Evolutionary conservation across 2,888 invertebrate genomes (phyloP).

Genomic region (Orthosia gracilis): DNA sequence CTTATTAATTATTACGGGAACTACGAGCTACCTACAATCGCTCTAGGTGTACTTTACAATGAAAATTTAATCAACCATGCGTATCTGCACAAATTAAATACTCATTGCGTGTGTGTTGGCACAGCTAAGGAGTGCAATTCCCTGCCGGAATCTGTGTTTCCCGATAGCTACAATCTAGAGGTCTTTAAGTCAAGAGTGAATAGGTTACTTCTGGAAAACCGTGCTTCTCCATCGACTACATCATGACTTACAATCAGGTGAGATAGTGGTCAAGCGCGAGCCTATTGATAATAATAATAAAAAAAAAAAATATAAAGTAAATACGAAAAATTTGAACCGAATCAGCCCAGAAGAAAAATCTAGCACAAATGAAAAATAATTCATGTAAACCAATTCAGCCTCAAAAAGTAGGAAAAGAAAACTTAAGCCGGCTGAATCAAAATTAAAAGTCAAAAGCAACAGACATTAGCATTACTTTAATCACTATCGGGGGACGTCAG

Average conservation of each 20-base stretch:
- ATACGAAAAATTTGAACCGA: too few relatives aligned
- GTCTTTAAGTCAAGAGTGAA: too few relatives aligned
- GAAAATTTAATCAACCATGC: slow-evolving; percentile 46
- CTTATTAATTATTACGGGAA: slow-evolving; percentile 54
- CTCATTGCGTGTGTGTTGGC: slow-evolving; percentile 2
- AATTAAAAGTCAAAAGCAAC: slow-evolving; percentile 78
- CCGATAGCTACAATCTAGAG: too few relatives aligned
- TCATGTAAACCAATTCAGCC: slow-evolving; percentile 49
- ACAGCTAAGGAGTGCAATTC: too few relatives aligned
- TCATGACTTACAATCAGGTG: too few relatives aligned
- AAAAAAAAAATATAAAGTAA: too few relatives aligned
- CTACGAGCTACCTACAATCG: not conserved
- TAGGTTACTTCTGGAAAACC: too few relatives aligned
- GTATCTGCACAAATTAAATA: slow-evolving; percentile 32
- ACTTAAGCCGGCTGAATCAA: slow-evolving; percentile 68
- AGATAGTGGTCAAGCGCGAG: too few relatives aligned
- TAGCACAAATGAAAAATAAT: slow-evolving; percentile 22
- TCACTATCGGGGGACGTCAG: slow-evolving; percentile 80
- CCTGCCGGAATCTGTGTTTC: too few relatives aligned
- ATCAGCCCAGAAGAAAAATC: slow-evolving; percentile 11
- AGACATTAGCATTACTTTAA: slow-evolving; percentile 84
- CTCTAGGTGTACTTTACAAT: slow-evolving; percentile 18
- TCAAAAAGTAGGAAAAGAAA: slow-evolving; percentile 58
- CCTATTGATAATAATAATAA: too few relatives aligned
- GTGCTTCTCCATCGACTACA: too few relatives aligned